Base-by-base conservation (phyloP, 92 coral and sea anemone species). In the Virgularia gustaviana region DNA sequence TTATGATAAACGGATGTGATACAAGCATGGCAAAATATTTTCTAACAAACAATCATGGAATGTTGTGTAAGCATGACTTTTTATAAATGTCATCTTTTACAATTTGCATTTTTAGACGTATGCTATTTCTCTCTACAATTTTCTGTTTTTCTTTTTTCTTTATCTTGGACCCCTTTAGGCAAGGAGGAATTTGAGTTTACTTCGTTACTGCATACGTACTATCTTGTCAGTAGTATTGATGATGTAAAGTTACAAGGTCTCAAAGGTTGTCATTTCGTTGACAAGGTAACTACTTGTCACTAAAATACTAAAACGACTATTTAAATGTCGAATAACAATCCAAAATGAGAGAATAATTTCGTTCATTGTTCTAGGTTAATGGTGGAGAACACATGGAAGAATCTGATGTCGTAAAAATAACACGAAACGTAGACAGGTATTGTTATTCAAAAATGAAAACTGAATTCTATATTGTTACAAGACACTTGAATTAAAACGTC, bases 271-370 rank as follows among this genome's bases (percentile, higher is more conserved):
- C 56, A 74, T 36, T 92, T 85, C 36, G 64, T 78, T 6, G 98
- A 92, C 60, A 92, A 92, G 96, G 98, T 92, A 75, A n/a, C n/a
- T n/a, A n/a, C n/a, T n/a, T n/a, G n/a, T 43, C n/a, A 9, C 1
- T 13, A 23, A 29, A 5, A 29, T 22, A 16, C 49, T 10, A 19
- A 62, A 2, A 16, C 10, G 3, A 3, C 9, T 32, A 37, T 9
- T 37, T 9, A 18, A 0, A 0, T 4, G 10, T 1, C 18, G 35
- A 13, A 33, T 36, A 15, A 13, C 13, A 9, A 23, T n/a, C 7
- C 54, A 63, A 20, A 13, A 13, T 0, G 19, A 0, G 51, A 20
- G 13, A 13, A 39, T 7, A 1, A 5, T 20, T 7, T 1, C 16
- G 18, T 24, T 42, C 25, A 9, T 35, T 25, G 10, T n/a, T 65